Evolutionary conservation across 2,797 vertebrate species (phyloP).

Genomic region (Cacajao melanocephalus): DNA sequence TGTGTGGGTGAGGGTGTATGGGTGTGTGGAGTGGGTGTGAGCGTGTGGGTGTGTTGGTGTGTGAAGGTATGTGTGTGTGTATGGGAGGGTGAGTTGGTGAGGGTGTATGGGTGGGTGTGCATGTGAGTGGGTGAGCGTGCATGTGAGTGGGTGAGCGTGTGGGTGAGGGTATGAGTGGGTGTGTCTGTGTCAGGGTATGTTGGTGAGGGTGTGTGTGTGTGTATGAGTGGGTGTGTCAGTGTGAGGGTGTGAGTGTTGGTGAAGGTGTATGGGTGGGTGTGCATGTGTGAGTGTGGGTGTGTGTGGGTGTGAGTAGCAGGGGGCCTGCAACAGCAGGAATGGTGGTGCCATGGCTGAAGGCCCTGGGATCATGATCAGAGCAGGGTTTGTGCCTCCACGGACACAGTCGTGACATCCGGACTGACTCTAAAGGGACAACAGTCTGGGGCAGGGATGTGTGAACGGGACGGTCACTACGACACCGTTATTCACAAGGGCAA

Average conservation of each 20-base stretch:
- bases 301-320: background rate
- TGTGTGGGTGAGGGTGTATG: too few species aligned
- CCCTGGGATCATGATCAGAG: fast-evolving
- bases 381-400: fast-evolving
- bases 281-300: fast-evolving
- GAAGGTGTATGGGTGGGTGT: fast-evolving
- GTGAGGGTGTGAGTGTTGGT: too few species aligned
- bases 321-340: fast-evolving
- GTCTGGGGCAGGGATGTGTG: background rate
- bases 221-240: background rate
- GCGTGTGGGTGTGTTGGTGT: too few species aligned
- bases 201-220: fast-evolving
- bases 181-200: background rate
- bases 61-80: too few species aligned
- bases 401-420: fast-evolving
- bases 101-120: too few species aligned
- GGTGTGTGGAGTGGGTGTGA: too few species aligned
- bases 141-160: fast-evolving
- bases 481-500: too few species aligned
- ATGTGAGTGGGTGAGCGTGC: too few species aligned
- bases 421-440: background rate
- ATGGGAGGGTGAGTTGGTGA: too few species aligned
- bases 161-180: fast-evolving
- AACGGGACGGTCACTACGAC: background rate
- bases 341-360: too few species aligned